Evolutionary conservation across 2,888 invertebrate species (phyloP).

Genomic region (Disparrhopalites patrizii): DNA sequence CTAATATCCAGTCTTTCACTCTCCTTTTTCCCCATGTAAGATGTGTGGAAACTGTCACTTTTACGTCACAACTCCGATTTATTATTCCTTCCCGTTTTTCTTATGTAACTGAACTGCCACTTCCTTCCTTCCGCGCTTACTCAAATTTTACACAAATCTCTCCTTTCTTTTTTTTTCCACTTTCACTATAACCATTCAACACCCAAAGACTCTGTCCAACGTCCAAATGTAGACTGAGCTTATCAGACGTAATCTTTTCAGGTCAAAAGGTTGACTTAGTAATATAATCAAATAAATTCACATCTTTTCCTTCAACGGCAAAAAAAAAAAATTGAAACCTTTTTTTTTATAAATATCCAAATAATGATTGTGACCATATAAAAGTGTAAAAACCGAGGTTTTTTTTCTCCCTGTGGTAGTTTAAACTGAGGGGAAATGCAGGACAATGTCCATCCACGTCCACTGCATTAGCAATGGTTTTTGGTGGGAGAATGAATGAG

Average conservation of each 20-base stretch:
- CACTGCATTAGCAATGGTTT: neutral
- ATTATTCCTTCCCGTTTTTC: no score
- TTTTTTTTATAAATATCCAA: neutral
- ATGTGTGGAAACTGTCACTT: no score
- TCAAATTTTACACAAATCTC: neutral
- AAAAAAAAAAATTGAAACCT: slow-evolving; percentile 1
- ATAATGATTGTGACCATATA: neutral
- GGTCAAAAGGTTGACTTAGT: slow-evolving; percentile 25
- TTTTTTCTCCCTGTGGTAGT: no score
- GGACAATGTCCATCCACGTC: neutral
- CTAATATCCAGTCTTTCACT: no score
- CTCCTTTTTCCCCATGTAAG: no score
- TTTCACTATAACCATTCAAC: neutral
- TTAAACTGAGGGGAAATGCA: no score
- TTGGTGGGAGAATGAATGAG: neutral
- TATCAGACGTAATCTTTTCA: neutral
- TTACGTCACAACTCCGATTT: no score
- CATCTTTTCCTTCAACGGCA: neutral
- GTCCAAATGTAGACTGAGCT: no score
- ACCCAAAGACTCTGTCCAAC: no score
- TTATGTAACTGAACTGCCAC: neutral
- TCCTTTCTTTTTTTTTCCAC: neutral
- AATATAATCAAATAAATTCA: slow-evolving; percentile 3
- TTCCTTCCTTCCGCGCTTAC: neutral
- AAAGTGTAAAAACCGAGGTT: no score